A percentile compares a stretch with the other conserved stretches of the same genome.
phyloP scores from a whole-genome alignment of 2,113 vertebrate species.

The Thunnus thynnus region DNA sequence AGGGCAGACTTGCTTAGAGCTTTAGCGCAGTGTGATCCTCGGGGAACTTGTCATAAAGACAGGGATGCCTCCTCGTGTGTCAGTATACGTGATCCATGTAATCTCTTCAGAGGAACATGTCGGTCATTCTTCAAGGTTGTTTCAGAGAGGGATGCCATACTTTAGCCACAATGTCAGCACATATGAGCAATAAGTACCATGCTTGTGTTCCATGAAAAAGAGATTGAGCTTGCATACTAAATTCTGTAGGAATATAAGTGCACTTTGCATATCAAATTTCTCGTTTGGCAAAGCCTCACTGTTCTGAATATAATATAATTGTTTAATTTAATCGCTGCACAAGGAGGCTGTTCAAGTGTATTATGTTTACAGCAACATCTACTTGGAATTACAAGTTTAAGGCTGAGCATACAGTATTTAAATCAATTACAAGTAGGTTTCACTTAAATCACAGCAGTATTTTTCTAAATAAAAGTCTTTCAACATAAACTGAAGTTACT shows the following conservation, averaged over 20 bases:
- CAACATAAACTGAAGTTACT: conserved; percentile 11
- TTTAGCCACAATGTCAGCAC: conserved; percentile 32
- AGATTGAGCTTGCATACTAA: not conserved
- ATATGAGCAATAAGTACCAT: not conserved
- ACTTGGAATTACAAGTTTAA: conserved; percentile 6
- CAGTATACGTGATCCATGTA: conserved; percentile 49
- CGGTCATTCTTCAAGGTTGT: conserved; percentile 67
- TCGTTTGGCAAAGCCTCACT: not conserved
- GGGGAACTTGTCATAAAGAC: conserved; percentile 55
- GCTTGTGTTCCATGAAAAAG: not conserved
- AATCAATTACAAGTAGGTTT: conserved; percentile 7
- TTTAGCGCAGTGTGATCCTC: conserved; percentile 29
- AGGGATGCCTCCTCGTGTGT: conserved; percentile 27
- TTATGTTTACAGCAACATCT: conserved; percentile 15
- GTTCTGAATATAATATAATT: not conserved
- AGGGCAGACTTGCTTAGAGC: conserved; percentile 33
- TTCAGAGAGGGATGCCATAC: conserved; percentile 21
- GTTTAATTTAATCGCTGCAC: too few relatives aligned
- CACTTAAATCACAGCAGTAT: not conserved
- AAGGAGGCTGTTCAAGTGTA: not conserved
- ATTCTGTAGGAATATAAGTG: not conserved
- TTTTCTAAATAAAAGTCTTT: conserved; percentile 22
- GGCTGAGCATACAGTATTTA: not conserved
- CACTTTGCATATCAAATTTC: conserved; percentile 9
- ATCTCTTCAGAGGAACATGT: conserved; percentile 51